Base-by-base conservation (phyloP, 2,797 vertebrate species). In the Oophaga sylvatica region DNA sequence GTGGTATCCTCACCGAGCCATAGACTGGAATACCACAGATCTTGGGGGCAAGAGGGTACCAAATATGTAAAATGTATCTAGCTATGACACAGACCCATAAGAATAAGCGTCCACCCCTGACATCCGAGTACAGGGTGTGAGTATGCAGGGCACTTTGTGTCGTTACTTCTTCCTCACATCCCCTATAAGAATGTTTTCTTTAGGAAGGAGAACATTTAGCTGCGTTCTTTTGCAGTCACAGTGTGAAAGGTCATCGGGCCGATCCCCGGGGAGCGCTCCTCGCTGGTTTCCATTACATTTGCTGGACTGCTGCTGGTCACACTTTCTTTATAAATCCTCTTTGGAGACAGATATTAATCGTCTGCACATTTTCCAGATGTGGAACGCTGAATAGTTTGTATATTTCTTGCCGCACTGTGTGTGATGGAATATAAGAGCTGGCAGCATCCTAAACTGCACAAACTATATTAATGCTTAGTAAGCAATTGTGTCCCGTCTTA, bases 231-330 rank as follows among this genome's bases (percentile, higher is more conserved):
- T 80, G 5, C n/a, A 35, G 20, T 16, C 78, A 45, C 10, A 45
- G 59, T 65, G 59, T 63, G 65, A 63, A 45, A 41, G 59, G 59
- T 41, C 79, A 13, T 11, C 10, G 57, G 22, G 10, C 59, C 3
- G 79, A 63, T 63, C 59, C 29, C 78, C 73, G 6, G 19, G 26
- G 41, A 26, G 45, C 45, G 41, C 9, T 12, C 73, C 13, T n/a
- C 22, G 12, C 73, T 76, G 48, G 75, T 77, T 56, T 77, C 75
- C 75, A 77, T 77, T 56, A 77, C 73, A 26, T 26, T 77, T 20
- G 26, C 48, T 3, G 26, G 10, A 17, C 65, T 67, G 45, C 22
- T n/a, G 20, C 48, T 48, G 48, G 73, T 77, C 41, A 48, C 41
- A 22, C 22, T 26, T 77, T 70, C 67, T 70, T 3, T 70, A 70